Evolutionary conservation across 2,888 invertebrate genomes (phyloP), one percentile per base, ranked within the genome.

Genomic region (Drosophila vallismaia): DNA sequence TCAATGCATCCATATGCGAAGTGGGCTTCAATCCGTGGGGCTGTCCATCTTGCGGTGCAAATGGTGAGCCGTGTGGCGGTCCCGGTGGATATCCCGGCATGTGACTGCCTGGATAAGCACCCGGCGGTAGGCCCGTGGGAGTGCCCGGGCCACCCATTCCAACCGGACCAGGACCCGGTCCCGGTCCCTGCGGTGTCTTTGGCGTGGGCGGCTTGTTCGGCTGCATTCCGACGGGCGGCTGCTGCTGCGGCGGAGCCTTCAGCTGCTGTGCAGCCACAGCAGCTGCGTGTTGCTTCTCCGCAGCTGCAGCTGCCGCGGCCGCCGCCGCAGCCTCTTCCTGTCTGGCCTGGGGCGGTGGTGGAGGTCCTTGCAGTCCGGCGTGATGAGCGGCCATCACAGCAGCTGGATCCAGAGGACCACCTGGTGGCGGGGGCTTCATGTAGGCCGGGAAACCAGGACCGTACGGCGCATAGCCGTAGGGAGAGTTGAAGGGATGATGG

Each of bases 1-100:
- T 92, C 67, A 96, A 91, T 52, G 95, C 95, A 83, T 96, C 96
- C 86, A 96, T 96, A 94, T 55, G 95, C 93, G 92, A 96, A 45
- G 92, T 92, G 48, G 92, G 92, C 71, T 92, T 91, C 4, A 90
- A 74, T 10, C 89, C 95, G 56, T 95, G 94, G 90, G 94, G 94
- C 44, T 94, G 94, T 86, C 95, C 95, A 40, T 94, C 94, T 62
- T 94, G 93, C 9, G 84, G 84, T n/a, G 84, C 84, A 89, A 95
- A 95, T 9, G 90, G 89, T 9, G 95, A 94, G 81, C 95, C 94
- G 38, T 94, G 93, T 79, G 85, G 90, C 77, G 89, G 90, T 1
- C 74, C 74, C 75, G 88, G 91, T 33, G 91, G 90, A 79, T 92
- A 91, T 24, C 90, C 90, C 2, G 86, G 76, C 53, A 90, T 85